phyloP scores from a whole-genome alignment of 2,797 vertebrate species.

The Carduelis carduelis region DNA sequence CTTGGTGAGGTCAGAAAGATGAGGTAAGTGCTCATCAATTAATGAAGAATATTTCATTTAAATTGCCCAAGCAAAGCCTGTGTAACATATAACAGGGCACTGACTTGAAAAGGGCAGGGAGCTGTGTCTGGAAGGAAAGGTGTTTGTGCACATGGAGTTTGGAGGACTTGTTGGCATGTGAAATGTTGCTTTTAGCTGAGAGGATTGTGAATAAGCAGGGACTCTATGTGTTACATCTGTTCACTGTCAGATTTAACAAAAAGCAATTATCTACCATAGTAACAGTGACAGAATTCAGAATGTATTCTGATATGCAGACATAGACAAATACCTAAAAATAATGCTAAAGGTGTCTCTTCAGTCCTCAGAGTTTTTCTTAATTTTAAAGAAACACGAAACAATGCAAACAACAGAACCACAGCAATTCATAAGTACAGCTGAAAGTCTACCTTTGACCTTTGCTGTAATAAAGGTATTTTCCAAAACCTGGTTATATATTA shows the following conservation, averaged over 20 bases:
- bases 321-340: background rate
- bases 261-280: background rate
- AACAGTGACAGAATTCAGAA: background rate
- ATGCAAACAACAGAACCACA: background rate
- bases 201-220: background rate
- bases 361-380: background rate
- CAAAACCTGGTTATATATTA: background rate
- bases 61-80: background rate
- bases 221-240: background rate
- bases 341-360: background rate
- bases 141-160: background rate
- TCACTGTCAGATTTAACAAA: background rate
- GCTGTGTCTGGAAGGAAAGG: background rate
- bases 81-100: background rate
- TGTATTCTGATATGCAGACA: background rate
- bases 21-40: background rate
- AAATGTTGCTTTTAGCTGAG: background rate
- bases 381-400: background rate
- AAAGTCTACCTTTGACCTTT: background rate
- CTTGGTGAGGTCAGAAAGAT: background rate
- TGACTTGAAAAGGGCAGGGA: background rate
- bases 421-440: background rate
- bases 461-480: background rate
- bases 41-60: background rate
- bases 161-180: background rate